Evolutionary conservation across 2,797 vertebrate species (phyloP).

Genomic region (Epinephelus awoara): DNA sequence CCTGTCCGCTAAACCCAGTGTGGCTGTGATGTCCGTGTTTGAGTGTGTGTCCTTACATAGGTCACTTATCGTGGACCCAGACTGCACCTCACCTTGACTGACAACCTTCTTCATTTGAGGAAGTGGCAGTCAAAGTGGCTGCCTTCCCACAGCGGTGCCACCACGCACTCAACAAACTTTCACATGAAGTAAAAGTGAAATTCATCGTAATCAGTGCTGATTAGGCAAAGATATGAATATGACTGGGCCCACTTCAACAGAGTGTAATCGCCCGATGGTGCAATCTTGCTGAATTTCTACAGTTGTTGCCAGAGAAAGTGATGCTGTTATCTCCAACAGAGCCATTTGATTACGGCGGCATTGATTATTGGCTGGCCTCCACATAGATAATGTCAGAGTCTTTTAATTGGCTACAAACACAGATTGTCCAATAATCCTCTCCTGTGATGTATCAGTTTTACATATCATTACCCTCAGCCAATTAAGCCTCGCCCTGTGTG

Average conservation of each 20-base stretch:
- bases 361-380: conserved; percentile 53
- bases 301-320: conserved; percentile 22
- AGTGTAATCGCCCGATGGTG: conserved; percentile 16
- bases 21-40: neutral
- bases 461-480: conserved; percentile 65
- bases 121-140: neutral
- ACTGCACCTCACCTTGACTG: neutral
- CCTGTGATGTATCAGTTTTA: conserved; percentile 56
- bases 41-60: neutral
- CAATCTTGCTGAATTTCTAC: conserved; percentile 14
- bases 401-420: conserved; percentile 63
- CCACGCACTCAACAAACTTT: neutral
- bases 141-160: neutral
- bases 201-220: conserved; percentile 11
- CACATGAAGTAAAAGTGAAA: conserved; percentile 12
- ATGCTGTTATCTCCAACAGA: conserved; percentile 34
- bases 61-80: neutral
- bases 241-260: conserved; percentile 29
- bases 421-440: conserved; percentile 59
- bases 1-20: conserved; percentile 2
- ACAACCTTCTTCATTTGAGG: conserved; percentile 2
- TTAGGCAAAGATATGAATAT: conserved; percentile 34
- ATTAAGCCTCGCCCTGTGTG: conserved; percentile 50
- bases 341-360: conserved; percentile 45
- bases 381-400: conserved; percentile 46